These are phyloP conservation scores for Carterocephalus palaemon DNA, from an alignment of 2,888 invertebrate species.

Conservation along the genomic window DNA sequence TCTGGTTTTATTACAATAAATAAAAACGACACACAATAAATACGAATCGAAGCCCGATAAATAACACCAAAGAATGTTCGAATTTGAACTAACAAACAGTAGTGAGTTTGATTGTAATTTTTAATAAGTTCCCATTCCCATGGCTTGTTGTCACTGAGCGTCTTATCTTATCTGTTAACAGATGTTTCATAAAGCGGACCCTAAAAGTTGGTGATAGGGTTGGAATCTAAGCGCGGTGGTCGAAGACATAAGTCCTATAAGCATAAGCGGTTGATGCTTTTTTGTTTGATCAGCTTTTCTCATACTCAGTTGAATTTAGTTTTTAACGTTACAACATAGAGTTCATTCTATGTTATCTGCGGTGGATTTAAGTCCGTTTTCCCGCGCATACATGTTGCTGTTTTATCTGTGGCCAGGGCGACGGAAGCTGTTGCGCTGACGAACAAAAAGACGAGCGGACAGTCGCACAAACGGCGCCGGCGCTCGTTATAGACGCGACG, in stretches of 20 bases:
- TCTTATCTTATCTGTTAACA: constrained; percentile 27
- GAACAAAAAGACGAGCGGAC: constrained; percentile 34
- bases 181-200: background rate
- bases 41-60: background rate
- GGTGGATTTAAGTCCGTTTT: background rate
- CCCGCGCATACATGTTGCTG: constrained; percentile 4
- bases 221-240: background rate
- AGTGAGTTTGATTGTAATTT: constrained; percentile 9
- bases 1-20: too few relatives aligned
- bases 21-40: background rate
- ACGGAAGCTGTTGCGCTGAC: constrained; percentile 33
- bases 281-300: too few relatives aligned
- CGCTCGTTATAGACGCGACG: constrained; percentile 40
- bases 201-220: background rate
- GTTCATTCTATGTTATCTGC: background rate
- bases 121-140: constrained; percentile 24
- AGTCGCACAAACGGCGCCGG: constrained; percentile 38
- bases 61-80: constrained; percentile 1
- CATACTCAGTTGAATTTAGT: too few relatives aligned
- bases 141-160: constrained; percentile 2
- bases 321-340: background rate
- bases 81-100: constrained; percentile 1
- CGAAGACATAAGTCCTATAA: too few relatives aligned
- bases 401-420: constrained; percentile 24
- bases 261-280: too few relatives aligned